Percentiles rank a stretch among this genome's conserved stretches.
phyloP scores from a whole-genome alignment of 2,888 invertebrate species.

The Diabrotica balteata region DNA sequence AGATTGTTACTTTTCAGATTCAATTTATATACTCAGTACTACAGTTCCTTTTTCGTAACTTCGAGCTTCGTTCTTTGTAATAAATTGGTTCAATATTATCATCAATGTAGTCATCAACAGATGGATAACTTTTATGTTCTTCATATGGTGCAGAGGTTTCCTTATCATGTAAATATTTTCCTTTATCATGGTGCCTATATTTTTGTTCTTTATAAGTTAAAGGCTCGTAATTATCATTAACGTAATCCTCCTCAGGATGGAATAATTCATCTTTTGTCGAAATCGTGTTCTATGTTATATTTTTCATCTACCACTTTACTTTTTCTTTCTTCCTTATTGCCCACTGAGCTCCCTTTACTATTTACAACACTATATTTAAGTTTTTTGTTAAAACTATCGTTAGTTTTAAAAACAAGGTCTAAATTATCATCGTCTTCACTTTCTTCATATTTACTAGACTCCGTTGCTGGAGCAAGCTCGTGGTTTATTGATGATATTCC shows the following conservation, averaged over 20 bases:
- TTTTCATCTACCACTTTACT: constrained; percentile 16
- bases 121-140: constrained; percentile 22
- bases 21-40: too few species aligned
- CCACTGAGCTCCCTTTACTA: constrained; percentile 24
- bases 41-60: not conserved
- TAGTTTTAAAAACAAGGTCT: constrained; percentile 28
- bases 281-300: constrained; percentile 1
- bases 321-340: constrained; percentile 19
- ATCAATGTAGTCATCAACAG: constrained; percentile 29
- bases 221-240: constrained; percentile 57
- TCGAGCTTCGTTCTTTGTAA: constrained; percentile 22
- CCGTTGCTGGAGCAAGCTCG: constrained; percentile 41
- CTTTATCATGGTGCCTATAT: not conserved
- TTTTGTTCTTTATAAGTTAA: constrained; percentile 35
- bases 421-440: constrained; percentile 14
- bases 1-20: not conserved
- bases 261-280: constrained; percentile 27
- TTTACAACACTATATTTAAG: constrained; percentile 44
- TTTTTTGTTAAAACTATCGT: constrained; percentile 39
- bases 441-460: constrained; percentile 15
- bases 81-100: constrained; percentile 38
- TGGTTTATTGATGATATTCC: constrained; percentile 50
- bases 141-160: not conserved
- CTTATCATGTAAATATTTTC: not conserved
- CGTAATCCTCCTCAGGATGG: constrained; percentile 47